Evolutionary conservation across 2,797 vertebrate genomes (phyloP), one percentile per base, ranked within the genome.

Genomic region (Catostomus latipinnis): DNA sequence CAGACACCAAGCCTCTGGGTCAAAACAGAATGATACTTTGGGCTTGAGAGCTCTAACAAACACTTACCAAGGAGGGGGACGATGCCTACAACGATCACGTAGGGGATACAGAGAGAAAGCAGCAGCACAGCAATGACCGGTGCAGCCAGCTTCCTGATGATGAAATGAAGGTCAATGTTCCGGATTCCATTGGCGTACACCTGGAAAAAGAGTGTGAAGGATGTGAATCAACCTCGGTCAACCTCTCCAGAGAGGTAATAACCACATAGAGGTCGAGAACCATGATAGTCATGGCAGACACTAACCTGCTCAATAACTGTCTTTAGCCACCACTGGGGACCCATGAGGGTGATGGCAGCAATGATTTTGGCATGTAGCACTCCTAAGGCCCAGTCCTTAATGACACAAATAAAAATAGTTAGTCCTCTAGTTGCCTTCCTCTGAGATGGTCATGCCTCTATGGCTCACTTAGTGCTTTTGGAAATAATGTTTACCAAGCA

Each of bases 341-440:
- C 98, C 98, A 99, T 98, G 71, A 99, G 87, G 5, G 97, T 98
- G 88, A 98, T 96, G 80, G 98, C 97, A 82, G 97, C 96, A 71
- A 99, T 98, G 88, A 99, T 99, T 94, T 99, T 99, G 87, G 98
- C 96, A 85, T 99, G 98, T 76, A 99, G 93, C 88, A 99, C 98
- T 78, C 98, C 98, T 85, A 99, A 93, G 8, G 97, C 98, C 98
- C 98, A 99, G 90, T 98, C 96, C 97, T 98, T 85, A 14, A 63
- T 58, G 14, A 80, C 14, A 22, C 1, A 34, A 34, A 34, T 65
- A 73, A 46, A 76, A 16, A 65, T 8, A 43, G 14, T 14, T 2
- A 50, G 22, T 53, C 54, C 18, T 53, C 12, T 12, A 50, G 18
- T 22, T 43, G 60, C 43, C 22, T 1, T 10, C 6, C 14, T 48